Conservation (phyloP, 2,888 invertebrate species). For the Phlogophora meticulosa region DNA sequence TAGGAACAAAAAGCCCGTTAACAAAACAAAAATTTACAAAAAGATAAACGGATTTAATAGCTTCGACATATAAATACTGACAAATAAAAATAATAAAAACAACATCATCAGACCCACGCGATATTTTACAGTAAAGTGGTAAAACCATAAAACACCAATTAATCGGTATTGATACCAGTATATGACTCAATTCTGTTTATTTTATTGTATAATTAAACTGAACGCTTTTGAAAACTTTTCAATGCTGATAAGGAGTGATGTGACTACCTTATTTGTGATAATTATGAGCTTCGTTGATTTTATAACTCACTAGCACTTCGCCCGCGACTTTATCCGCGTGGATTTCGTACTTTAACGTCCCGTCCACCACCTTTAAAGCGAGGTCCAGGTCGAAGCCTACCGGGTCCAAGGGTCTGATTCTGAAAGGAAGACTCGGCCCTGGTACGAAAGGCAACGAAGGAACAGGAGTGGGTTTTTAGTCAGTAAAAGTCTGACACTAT, state of each 20-base stretch:
- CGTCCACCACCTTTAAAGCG: no score
- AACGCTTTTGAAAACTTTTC: conserved; percentile 44
- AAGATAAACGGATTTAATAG: conserved; percentile 30
- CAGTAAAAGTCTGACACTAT: no score
- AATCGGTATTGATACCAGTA: conserved; percentile 34
- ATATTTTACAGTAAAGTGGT: conserved; percentile 54
- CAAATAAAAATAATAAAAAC: conserved; percentile 29
- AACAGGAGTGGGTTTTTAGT: no score
- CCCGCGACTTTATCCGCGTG: no score
- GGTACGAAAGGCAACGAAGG: no score
- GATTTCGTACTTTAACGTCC: no score
- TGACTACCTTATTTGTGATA: conserved; percentile 14
- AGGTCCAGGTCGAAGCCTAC: no score
- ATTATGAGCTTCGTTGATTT: not conserved
- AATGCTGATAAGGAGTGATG: conserved; percentile 32
- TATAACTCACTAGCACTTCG: not conserved
- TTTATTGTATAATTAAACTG: conserved; percentile 49
- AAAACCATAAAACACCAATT: conserved; percentile 54
- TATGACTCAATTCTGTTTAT: conserved; percentile 54
- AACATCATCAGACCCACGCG: conserved; percentile 34
- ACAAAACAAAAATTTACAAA: conserved; percentile 6
- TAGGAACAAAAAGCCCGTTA: not conserved
- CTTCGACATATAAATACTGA: conserved; percentile 7
- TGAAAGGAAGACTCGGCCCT: no score
- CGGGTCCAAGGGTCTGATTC: no score